Percentiles rank a stretch among this genome's conserved stretches.
Evolutionary conservation across 2,113 vertebrate genomes (phyloP).

Genomic region (Laterallus jamaicensis): DNA sequence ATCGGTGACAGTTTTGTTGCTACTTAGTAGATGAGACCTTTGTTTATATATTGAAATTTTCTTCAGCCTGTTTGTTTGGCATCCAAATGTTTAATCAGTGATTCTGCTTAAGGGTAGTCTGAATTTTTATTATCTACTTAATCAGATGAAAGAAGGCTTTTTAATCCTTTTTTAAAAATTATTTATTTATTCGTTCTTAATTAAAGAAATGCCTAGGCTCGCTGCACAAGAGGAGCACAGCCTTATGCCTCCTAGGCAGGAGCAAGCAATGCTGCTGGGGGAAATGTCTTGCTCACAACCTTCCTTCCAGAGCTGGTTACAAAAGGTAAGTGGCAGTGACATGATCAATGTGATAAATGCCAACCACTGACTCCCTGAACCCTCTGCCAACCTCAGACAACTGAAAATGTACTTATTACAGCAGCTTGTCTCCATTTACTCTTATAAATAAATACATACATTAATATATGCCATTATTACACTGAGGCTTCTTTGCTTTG

Average conservation of each 20-base stretch:
- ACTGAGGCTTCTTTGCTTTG: not conserved
- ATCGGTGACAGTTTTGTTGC: not conserved
- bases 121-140: not conserved
- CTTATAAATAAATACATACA: not conserved
- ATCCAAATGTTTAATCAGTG: not conserved
- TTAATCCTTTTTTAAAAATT: not conserved
- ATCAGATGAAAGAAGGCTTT: not conserved
- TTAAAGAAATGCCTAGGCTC: slow-evolving; percentile 1
- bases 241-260: not conserved
- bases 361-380: not conserved
- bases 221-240: not conserved
- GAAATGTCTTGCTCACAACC: not conserved
- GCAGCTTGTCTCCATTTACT: not conserved
- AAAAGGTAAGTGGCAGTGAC: not conserved
- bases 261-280: not conserved
- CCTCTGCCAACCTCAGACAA: not conserved
- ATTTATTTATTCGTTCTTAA: not conserved
- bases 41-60: not conserved
- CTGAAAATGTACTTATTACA: not conserved
- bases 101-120: not conserved
- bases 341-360: not conserved
- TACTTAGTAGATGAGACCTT: not conserved
- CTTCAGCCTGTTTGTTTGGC: not conserved
- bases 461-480: not conserved
- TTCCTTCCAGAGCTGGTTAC: not conserved